Percentiles rank a stretch among this genome's conserved stretches.
phyloP scores from a whole-genome alignment of 2,888 invertebrate species.

The Apamea crenata region DNA sequence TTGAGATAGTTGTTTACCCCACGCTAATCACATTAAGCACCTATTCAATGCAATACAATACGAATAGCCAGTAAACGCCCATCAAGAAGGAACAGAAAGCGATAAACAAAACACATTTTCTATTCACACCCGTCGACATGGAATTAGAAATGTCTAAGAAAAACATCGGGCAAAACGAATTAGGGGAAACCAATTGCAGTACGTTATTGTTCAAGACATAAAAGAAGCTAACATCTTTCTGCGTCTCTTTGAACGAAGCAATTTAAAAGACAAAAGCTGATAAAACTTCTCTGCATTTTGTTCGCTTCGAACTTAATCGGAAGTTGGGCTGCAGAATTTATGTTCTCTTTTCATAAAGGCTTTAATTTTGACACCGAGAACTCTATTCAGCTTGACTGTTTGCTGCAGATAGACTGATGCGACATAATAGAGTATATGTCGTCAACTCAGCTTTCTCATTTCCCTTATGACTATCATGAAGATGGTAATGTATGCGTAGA shows the following conservation, averaged over 20 bases:
- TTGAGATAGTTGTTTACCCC: slow-evolving; percentile 40
- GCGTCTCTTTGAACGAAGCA: slow-evolving; percentile 29
- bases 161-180: slow-evolving; percentile 56
- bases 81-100: slow-evolving; percentile 34
- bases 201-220: slow-evolving; percentile 49
- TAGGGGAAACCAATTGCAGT: slow-evolving; percentile 40
- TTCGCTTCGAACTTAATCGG: slow-evolving; percentile 33
- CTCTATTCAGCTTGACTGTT: slow-evolving; percentile 19
- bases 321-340: slow-evolving; percentile 19
- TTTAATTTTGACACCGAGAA: slow-evolving; percentile 29
- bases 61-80: slow-evolving; percentile 28
- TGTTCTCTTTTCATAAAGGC: slow-evolving; percentile 16
- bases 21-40: slow-evolving; percentile 37
- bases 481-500: slow-evolving; percentile 32
- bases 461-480: slow-evolving; percentile 32
- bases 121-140: slow-evolving; percentile 27
- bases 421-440: slow-evolving; percentile 37
- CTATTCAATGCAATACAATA: slow-evolving; percentile 52
- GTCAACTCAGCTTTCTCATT: slow-evolving; percentile 45
- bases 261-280: slow-evolving; percentile 51
- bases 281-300: slow-evolving; percentile 48
- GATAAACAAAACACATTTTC: slow-evolving; percentile 52
- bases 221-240: slow-evolving; percentile 39
- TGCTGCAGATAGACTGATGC: slow-evolving; percentile 20
- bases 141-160: slow-evolving; percentile 51